Evolutionary conservation across 2,113 vertebrate species (phyloP).

Genomic region (Helogale parvula): DNA sequence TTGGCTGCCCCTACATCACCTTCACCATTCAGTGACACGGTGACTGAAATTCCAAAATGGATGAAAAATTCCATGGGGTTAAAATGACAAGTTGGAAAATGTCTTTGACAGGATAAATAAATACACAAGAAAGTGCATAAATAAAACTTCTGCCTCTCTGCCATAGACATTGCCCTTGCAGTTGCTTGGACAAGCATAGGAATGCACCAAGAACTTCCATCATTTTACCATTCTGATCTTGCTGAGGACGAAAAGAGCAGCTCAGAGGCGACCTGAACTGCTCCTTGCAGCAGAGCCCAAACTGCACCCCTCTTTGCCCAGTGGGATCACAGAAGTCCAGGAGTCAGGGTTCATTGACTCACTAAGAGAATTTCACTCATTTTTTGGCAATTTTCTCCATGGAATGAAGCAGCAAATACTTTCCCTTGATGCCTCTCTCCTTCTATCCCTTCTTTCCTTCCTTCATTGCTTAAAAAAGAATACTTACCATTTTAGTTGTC

Average conservation of each 20-base stretch:
- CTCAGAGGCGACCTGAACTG: background rate
- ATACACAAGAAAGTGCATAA: conserved; percentile 25
- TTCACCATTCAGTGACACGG: background rate
- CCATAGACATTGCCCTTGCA: background rate
- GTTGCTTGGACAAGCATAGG: background rate
- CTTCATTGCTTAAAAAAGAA: background rate
- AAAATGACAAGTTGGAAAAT: conserved; percentile 63
- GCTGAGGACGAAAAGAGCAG: background rate
- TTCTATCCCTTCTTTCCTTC: background rate
- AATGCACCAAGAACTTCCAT: background rate
- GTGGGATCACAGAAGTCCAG: background rate
- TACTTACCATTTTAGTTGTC: background rate
- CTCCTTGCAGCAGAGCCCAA: background rate
- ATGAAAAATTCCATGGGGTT: conserved; percentile 59
- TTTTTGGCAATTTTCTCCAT: background rate
- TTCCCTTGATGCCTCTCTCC: background rate
- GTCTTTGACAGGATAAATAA: conserved; percentile 51
- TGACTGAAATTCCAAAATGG: conserved; percentile 65
- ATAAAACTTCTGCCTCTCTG: background rate
- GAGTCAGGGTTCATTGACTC: background rate
- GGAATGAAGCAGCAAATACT: background rate
- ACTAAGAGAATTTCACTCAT: background rate
- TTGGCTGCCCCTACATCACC: background rate
- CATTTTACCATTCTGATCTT: background rate
- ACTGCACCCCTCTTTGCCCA: background rate